Evolutionary conservation across 2,113 vertebrate genomes (phyloP), one percentile per base, ranked within the genome.

Genomic region (Cavia aperea): DNA sequence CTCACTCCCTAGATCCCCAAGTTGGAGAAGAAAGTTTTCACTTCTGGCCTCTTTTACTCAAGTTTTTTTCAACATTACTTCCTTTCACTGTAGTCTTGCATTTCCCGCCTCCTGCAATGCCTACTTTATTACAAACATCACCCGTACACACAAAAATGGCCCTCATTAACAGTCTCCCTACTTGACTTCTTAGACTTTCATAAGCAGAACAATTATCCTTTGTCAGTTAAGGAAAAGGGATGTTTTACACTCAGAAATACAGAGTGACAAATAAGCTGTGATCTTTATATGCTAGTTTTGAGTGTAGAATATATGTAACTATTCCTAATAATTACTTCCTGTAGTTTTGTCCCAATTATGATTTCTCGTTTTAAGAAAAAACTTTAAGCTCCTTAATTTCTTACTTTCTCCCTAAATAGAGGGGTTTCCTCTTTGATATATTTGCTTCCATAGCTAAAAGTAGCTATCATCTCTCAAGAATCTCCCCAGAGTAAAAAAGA

Each of bases 391-490:
- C 10, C 36, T 89, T 36, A 33, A 56, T 62, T 90, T 46, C 94
- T 92, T 4, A 11, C 92, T 88, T 95, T 91, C 54, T 86, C 68
- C 36, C 75, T 51, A 36, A 87, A 94, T n/a, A 94, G 36, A 94
- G 4, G 23, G 12, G 31, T 82, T 77, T 77, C 18, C 39, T 21
- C 13, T 1, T 36, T 90, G 58, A 77, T 7, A 90, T 85, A 29
- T 72, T 96, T 72, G 36, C 14, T 33, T 66, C 39, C 21, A 43
- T 46, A 14, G 79, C 66, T 95, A 90, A 95, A 93, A 82, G 82
- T 46, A 96, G 49, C 62, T 88, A 86, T 39, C 63, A 85, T 87
- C n/a, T 65, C 75, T 86, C 60, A 93, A 88, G 54, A 90, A 73
- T 88, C 81, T 14, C 88, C 36, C 46, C 60, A 90, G 56, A 95